Evolutionary conservation across 2,797 vertebrate genomes (phyloP), one percentile per base, ranked within the genome.

Genomic region (Rhincodon typus): DNA sequence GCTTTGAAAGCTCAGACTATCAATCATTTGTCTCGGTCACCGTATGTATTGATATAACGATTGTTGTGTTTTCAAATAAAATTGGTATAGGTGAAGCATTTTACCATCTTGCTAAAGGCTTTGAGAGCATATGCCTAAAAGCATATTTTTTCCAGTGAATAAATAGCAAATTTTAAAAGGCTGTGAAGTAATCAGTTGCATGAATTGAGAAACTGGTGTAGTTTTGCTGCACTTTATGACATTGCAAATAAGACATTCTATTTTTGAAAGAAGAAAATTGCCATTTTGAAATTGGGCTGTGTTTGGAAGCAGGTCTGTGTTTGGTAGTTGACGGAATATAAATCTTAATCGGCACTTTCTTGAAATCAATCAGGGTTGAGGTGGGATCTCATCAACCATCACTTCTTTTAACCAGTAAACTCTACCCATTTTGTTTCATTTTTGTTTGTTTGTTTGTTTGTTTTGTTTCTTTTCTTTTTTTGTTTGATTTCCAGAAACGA

Each of bases 311-410:
- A 19, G 34, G 53, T 30, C 12, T 42, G 79, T 79, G 77, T 87
- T 87, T 57, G 27, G 2, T 88, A 30, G 34, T 62, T 57, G 87
- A 90, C 38, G 2, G 62, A 93, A 67, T 2, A 93, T 66, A 12
- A 62, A 93, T 67, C 90, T 93, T 93, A 67, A 38, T 93, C 90
- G 23, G 90, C n/a, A 67, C 90, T 66, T 91, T 91, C 66, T 34
- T 66, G 17, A 19, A 91, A 53, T 87, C 10, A 12, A 53, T 53
- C 84, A 53, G 46, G 25, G 53, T 10, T 50, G 46, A 15, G 6
- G 17, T 91, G 88, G 30, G 15, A 34, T 66, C 30, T 91, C 53
- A 91, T 91, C 27, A 21, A n/a, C n/a, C 57, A 91, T 91, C 34
- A 66, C 30, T 90, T 25, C 90, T 42, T 90, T 90, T 23, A 30